Evolutionary conservation across 2,888 invertebrate species (phyloP).

Genomic region (Pecten maximus): DNA sequence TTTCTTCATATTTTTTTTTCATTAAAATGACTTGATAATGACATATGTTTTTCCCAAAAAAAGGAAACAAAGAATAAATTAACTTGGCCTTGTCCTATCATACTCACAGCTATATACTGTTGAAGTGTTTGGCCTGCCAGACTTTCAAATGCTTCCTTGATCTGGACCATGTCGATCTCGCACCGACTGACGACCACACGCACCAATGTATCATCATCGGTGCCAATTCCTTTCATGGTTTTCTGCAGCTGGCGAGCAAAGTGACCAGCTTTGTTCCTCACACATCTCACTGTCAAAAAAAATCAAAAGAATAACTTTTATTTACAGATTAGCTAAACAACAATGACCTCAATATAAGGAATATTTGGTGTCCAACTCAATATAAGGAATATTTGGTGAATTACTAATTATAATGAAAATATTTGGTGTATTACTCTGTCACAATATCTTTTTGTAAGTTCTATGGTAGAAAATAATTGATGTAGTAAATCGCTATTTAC

Average conservation of each 20-base stretch:
- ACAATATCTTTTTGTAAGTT: too few relatives aligned
- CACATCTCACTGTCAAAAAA: slow-evolving; percentile 79
- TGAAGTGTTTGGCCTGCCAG: slow-evolving; percentile 78
- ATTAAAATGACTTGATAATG: neutral
- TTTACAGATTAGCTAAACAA: neutral
- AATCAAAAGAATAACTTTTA: neutral
- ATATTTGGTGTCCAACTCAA: neutral
- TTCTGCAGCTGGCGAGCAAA: slow-evolving; percentile 81
- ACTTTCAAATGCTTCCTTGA: slow-evolving; percentile 80
- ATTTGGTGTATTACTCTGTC: too few relatives aligned
- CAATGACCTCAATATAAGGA: neutral
- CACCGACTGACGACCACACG: slow-evolving; percentile 79
- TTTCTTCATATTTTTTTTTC: too few relatives aligned
- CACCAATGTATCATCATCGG: slow-evolving; percentile 80
- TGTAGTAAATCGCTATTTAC: neutral
- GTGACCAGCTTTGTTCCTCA: slow-evolving; percentile 80
- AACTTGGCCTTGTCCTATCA: too few relatives aligned
- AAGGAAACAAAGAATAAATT: neutral
- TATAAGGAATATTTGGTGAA: neutral
- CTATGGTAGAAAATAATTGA: too few relatives aligned
- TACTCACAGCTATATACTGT: slow-evolving; percentile 79
- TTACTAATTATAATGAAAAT: neutral
- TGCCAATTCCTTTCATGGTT: slow-evolving; percentile 81
- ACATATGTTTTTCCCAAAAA: too few relatives aligned
- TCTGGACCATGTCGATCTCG: slow-evolving; percentile 82